Evolutionary conservation across 2,888 invertebrate genomes (phyloP).

Genomic region (Cotesia congregata): DNA sequence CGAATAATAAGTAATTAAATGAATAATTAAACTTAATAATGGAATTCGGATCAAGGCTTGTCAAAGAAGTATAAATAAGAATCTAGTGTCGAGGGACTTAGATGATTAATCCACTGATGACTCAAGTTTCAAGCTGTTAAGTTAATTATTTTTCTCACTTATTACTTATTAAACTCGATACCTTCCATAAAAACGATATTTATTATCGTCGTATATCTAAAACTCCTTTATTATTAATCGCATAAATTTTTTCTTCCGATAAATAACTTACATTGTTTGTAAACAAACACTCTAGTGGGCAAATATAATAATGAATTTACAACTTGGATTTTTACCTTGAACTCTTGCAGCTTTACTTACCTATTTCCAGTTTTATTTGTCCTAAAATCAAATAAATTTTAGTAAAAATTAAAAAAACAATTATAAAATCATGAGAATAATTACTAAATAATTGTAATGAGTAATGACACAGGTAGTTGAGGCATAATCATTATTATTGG

Average conservation of each 20-base stretch:
- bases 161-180: neutral
- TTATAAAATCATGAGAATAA: neutral
- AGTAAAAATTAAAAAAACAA: neutral
- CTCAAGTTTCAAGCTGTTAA: neutral
- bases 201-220: neutral
- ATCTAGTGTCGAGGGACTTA: neutral
- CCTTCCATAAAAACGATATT: neutral
- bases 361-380: neutral
- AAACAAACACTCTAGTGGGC: neutral
- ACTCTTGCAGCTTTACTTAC: neutral
- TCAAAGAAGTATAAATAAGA: neutral
- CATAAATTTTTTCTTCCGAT: neutral
- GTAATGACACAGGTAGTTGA: constrained; percentile 6
- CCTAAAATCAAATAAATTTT: neutral
- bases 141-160: neutral
- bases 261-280: neutral
- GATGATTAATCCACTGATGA: neutral
- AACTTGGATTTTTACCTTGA: neutral
- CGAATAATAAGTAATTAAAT: neutral
- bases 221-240: neutral
- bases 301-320: neutral
- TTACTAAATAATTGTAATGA: neutral
- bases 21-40: neutral
- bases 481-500: constrained; percentile 30
- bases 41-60: neutral